Conservation (phyloP, 1,140 invertebrate species). For the Atta cephalotes region DNA sequence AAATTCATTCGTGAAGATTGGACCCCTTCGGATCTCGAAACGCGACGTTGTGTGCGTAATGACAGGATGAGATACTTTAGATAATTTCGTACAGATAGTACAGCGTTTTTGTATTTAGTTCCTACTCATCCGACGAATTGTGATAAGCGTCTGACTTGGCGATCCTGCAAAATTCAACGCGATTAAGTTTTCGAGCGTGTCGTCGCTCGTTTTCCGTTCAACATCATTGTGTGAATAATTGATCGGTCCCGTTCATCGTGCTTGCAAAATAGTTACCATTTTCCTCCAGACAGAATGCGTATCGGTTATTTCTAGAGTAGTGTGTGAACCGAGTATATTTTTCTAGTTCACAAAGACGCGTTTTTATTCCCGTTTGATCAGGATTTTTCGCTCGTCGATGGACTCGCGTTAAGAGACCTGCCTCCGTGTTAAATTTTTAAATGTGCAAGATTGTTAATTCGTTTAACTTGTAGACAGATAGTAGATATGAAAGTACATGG, state of each 20-base stretch:
- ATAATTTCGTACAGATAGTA: constrained; percentile 43
- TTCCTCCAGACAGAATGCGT: constrained; percentile 3
- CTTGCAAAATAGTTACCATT: constrained; percentile 9
- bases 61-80: constrained; percentile 44
- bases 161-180: constrained; percentile 11
- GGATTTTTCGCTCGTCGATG: constrained; percentile 16
- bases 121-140: constrained; percentile 50
- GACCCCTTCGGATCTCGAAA: constrained; percentile 22
- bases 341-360: constrained; percentile 32
- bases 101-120: constrained; percentile 49
- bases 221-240: neutral
- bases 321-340: constrained; percentile 33
- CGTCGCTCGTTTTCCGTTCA: constrained; percentile 12
- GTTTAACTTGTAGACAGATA: constrained; percentile 4
- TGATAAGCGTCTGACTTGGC: constrained; percentile 42
- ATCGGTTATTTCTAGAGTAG: constrained; percentile 18
- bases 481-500: neutral
- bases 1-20: neutral
- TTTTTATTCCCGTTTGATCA: constrained; percentile 31
- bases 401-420: constrained; percentile 8
- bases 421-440: constrained; percentile 35
- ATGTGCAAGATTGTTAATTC: constrained; percentile 52
- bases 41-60: constrained; percentile 4
- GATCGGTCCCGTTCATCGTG: neutral
- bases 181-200: constrained; percentile 16